Evolutionary conservation across 2,113 vertebrate species (phyloP), one percentile per base, ranked within the genome.

Genomic region (Tachuris rubrigastra): DNA sequence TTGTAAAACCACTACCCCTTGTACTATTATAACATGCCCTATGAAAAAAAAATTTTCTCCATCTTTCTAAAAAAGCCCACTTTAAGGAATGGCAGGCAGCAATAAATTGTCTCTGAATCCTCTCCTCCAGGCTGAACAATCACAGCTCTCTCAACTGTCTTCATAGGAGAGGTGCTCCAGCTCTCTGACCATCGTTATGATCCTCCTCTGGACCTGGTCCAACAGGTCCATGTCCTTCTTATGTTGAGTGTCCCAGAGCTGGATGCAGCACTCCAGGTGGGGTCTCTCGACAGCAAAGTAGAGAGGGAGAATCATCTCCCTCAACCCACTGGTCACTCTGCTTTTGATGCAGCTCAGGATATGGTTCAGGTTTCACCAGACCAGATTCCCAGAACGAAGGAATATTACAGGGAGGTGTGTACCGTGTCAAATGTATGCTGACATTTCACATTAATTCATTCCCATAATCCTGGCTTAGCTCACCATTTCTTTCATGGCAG

Each of bases 21-120:
- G 23, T 18, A 23, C 14, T 65, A 2, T n/a, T 1, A 1, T 42
- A 14, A 55, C 14, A 47, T 19, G 10, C 3, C 14, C 49, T 33
- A 13, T 16, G 22, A n/a, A 56, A 56, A n/a, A 9, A n/a, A 9
- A 22, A 52, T 28, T 46, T 14, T 37, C 23, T 9, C 27, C 14
- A 12, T 17, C 23, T n/a, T 39, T 65, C 28, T n/a, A 24, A 55
- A 66, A 10, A 20, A 28, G 2, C 3, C 30, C 35, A 9, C 7
- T 52, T 50, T 10, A 37, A 35, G 17, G 37, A 37, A 2, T 59
- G 21, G 30, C 67, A 76, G 9, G 31, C 24, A 1, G 1, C 15
- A 27, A 41, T 41, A 66, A 47, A 2, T 5, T 49, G 13, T 49
- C 10, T 16, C 19, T 2, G 1, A 12, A 50, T 9, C 14, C 27